Percentiles rank a stretch among this genome's conserved stretches.
Evolutionary conservation across 2,113 vertebrate genomes (phyloP).

Genomic region (Syrmaticus mikado): DNA sequence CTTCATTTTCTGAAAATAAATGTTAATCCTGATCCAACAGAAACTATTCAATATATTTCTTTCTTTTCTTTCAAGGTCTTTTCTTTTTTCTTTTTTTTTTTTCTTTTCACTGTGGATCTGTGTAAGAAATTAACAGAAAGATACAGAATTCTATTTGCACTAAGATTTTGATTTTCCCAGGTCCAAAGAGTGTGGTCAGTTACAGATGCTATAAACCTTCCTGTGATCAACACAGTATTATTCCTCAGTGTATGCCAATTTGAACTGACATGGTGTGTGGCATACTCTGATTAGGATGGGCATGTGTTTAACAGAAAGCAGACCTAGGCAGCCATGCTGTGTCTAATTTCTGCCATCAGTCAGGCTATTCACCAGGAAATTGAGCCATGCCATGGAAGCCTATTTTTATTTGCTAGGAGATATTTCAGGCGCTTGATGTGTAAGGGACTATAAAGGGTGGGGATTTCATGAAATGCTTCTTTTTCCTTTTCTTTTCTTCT

Average conservation of each 20-base stretch:
- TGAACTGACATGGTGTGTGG: background rate
- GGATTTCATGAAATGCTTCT: background rate
- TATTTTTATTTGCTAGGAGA: background rate
- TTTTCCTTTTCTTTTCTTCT: background rate
- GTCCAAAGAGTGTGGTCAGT: background rate
- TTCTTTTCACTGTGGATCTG: background rate
- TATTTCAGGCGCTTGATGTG: background rate
- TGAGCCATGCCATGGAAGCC: background rate
- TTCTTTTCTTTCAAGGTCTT: background rate
- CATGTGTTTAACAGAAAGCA: background rate
- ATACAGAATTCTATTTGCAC: background rate
- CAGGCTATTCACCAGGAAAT: background rate
- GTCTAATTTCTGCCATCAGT: background rate
- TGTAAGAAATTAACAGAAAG: background rate
- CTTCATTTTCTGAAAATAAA: background rate
- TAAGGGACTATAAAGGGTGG: background rate
- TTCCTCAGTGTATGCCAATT: background rate
- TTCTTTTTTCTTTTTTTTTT: too few relatives aligned
- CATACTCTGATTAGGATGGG: background rate
- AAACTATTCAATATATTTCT: background rate
- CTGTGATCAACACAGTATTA: background rate
- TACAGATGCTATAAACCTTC: background rate
- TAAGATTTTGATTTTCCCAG: background rate
- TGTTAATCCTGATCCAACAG: background rate
- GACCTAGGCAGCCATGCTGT: background rate